phyloP scores from a whole-genome alignment of 2,888 invertebrate genomes.

The Chymomyza caudatula region DNA sequence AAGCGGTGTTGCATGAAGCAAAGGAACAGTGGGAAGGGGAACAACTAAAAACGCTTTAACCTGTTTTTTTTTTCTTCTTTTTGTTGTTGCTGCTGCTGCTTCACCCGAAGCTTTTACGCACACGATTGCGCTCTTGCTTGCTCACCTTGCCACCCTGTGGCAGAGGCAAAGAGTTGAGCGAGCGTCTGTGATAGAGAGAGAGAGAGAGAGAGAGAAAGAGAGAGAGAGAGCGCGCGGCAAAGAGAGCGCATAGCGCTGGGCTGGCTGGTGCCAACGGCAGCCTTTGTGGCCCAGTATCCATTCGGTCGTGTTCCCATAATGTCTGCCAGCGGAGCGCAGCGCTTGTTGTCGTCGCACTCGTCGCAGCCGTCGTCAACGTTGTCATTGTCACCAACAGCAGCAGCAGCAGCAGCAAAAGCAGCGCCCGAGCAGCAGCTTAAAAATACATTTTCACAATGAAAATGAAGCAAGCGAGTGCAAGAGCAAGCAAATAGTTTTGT shows the following conservation, averaged over 20 bases:
- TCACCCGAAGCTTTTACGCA: conserved; percentile 61
- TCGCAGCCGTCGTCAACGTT: conserved; percentile 59
- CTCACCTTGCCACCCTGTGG: conserved; percentile 26
- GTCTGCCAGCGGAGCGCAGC: conserved; percentile 70
- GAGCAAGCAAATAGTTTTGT: conserved; percentile 22
- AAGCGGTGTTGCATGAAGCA: too few relatives aligned
- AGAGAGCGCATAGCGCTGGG: conserved; percentile 16
- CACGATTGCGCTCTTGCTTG: conserved; percentile 27
- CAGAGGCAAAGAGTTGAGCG: conserved; percentile 48
- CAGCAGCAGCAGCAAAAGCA: conserved; percentile 22
- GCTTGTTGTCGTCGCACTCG: conserved; percentile 53
- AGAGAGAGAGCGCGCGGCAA: not conserved
- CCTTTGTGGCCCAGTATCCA: conserved; percentile 76
- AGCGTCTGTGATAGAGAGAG: too few relatives aligned
- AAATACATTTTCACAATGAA: conserved; percentile 71
- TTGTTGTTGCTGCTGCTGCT: not conserved
- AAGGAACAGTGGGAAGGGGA: conserved; percentile 28
- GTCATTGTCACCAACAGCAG: conserved; percentile 47
- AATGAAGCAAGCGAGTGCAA: conserved; percentile 16
- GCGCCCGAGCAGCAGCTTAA: conserved; percentile 50
- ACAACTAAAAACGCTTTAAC: conserved; percentile 54
- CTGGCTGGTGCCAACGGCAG: conserved; percentile 26
- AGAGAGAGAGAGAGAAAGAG: not conserved
- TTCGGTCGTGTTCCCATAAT: conserved; percentile 77
- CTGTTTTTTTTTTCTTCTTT: conserved; percentile 51